Evolutionary conservation across 2,888 invertebrate genomes (phyloP).

Genomic region (Oconnorella tubifera): DNA sequence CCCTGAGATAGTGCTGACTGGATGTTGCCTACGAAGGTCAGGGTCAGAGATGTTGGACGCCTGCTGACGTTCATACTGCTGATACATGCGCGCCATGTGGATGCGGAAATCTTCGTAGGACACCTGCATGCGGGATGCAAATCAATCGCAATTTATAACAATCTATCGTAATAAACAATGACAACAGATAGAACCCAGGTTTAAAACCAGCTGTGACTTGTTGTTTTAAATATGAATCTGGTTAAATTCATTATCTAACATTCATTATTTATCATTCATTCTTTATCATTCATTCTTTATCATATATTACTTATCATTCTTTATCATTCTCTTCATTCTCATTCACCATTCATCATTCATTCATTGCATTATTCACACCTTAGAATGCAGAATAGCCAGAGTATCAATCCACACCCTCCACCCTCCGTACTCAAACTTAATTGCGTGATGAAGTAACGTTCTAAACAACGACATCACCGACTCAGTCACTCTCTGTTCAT

Average conservation of each 20-base stretch:
- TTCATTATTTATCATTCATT: too few relatives aligned
- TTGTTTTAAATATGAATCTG: too few relatives aligned
- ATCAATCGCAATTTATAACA: too few relatives aligned
- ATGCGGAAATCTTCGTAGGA: slow-evolving; percentile 97
- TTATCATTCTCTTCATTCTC: too few relatives aligned
- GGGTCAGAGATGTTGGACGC: slow-evolving; percentile 94
- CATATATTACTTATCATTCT: too few relatives aligned
- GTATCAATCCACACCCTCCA: slow-evolving; percentile 99
- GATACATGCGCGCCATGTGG: slow-evolving; percentile 87
- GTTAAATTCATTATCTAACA: too few relatives aligned
- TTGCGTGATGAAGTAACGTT: slow-evolving; percentile 96
- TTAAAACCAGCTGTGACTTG: too few relatives aligned
- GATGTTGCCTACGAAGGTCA: slow-evolving; percentile 82
- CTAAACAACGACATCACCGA: slow-evolving; percentile 97
- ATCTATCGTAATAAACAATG: too few relatives aligned
- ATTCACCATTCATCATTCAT: too few relatives aligned
- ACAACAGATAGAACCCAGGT: too few relatives aligned
- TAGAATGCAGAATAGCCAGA: slow-evolving; percentile 96
- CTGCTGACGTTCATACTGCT: slow-evolving; percentile 78
- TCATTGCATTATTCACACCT: too few relatives aligned
- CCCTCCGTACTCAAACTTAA: slow-evolving; percentile 97
- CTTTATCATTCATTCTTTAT: too few relatives aligned
- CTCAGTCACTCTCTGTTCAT: slow-evolving; percentile 93
- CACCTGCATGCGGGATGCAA: slow-evolving; percentile 63
- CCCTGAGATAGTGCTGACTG: slow-evolving; percentile 93